These are phyloP conservation scores for Cyprinodon tularosa DNA, from an alignment of 2,113 vertebrate genomes.

Conservation along the genomic window DNA sequence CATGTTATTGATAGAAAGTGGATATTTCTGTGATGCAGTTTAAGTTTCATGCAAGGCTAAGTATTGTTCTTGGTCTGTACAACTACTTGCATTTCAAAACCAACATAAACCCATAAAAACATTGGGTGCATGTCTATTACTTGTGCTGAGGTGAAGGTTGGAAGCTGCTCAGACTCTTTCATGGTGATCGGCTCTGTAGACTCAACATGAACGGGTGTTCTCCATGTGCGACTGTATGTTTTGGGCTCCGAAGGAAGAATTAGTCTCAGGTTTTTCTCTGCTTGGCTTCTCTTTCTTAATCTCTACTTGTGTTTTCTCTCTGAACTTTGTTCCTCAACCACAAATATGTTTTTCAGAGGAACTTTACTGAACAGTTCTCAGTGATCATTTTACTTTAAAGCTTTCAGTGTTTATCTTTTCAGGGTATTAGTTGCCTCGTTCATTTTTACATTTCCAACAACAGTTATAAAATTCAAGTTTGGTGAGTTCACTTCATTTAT, in stretches of 20 bases:
- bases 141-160: conserved; percentile 12
- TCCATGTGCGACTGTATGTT: conserved; percentile 24
- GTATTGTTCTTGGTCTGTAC: not conserved
- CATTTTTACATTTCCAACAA: not conserved
- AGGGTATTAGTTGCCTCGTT: not conserved
- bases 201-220: conserved; percentile 50
- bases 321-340: conserved; percentile 33
- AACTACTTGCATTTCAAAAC: not conserved
- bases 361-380: conserved; percentile 7
- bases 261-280: conserved; percentile 31
- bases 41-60: not conserved
- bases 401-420: not conserved
- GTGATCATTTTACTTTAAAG: conserved; percentile 3
- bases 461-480: too few relatives aligned
- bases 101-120: not conserved
- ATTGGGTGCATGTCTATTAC: conserved; percentile 14
- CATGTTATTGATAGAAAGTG: not conserved
- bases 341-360: conserved; percentile 25
- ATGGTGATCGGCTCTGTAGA: conserved; percentile 53
- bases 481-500: too few relatives aligned
- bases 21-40: not conserved
- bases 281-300: conserved; percentile 39
- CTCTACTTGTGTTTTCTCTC: conserved; percentile 32
- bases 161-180: conserved; percentile 47
- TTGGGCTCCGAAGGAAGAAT: conserved; percentile 55